These are phyloP conservation scores for Sinotaia quadrata DNA, from an alignment of 2,888 invertebrate species.

Conservation along the genomic window DNA sequence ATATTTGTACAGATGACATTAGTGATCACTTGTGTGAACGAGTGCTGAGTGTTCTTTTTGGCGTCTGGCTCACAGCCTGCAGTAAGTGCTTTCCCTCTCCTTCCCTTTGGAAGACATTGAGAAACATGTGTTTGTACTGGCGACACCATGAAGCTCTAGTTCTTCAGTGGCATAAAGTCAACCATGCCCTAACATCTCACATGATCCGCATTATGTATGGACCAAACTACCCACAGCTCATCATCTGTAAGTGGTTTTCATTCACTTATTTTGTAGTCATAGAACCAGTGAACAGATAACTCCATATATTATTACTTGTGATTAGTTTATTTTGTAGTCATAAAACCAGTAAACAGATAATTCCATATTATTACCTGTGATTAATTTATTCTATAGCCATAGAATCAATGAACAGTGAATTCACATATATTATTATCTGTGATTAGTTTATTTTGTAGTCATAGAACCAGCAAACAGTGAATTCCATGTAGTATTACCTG, in stretches of 20 bases:
- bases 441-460: too few relatives aligned
- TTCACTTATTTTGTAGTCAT: too few relatives aligned
- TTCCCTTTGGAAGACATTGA: constrained; percentile 93
- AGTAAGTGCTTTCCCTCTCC: constrained; percentile 92
- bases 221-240: constrained; percentile 70
- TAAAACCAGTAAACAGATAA: too few relatives aligned
- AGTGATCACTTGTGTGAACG: constrained; percentile 95
- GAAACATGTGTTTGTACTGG: constrained; percentile 94
- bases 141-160: constrained; percentile 92
- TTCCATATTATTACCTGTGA: too few relatives aligned
- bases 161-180: constrained; percentile 95
- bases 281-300: too few relatives aligned
- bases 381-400: too few relatives aligned
- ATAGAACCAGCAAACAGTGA: too few relatives aligned
- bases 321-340: too few relatives aligned
- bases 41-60: constrained; percentile 92
- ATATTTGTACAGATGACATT: constrained; percentile 85
- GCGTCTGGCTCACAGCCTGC: constrained; percentile 86
- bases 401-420: too few relatives aligned
- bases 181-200: constrained; percentile 88
- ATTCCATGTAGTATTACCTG: too few relatives aligned
- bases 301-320: too few relatives aligned
- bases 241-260: constrained; percentile 59
- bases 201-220: constrained; percentile 91
- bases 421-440: too few relatives aligned